These are phyloP conservation scores for Chlamydotis undulata DNA, from an alignment of 2,113 vertebrate genomes.

Conservation along the genomic window DNA sequence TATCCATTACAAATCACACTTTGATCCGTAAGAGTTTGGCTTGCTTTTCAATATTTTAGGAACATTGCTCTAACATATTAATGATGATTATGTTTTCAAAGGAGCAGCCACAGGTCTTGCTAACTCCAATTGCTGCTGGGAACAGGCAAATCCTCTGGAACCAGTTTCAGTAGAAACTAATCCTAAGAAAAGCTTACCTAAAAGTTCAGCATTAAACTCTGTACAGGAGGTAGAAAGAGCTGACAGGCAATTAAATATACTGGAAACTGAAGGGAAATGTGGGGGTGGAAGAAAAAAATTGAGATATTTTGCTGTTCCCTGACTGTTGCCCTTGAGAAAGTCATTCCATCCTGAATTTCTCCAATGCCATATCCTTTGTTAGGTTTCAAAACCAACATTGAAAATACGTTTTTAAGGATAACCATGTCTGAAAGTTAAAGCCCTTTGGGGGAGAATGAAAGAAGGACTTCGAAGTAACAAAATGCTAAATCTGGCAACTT, in stretches of 20 bases:
- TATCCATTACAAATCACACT: neutral
- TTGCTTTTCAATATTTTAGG: neutral
- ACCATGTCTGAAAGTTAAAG: slow-evolving; percentile 55
- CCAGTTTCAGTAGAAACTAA: neutral
- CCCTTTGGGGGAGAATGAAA: slow-evolving; percentile 52
- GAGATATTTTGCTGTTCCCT: slow-evolving; percentile 34
- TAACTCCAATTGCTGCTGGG: neutral
- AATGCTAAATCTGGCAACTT: slow-evolving; percentile 60
- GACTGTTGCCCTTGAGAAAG: slow-evolving; percentile 22
- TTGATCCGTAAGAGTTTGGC: neutral
- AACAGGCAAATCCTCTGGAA: neutral
- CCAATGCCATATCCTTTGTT: slow-evolving; percentile 39
- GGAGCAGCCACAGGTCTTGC: neutral
- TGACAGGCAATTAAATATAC: neutral
- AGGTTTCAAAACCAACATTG: slow-evolving; percentile 58
- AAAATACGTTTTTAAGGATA: slow-evolving; percentile 56
- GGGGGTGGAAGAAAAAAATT: slow-evolving; percentile 38
- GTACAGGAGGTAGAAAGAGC: neutral
- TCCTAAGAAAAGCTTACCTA: slow-evolving; percentile 19
- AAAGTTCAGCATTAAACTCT: neutral
- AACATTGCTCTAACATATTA: neutral
- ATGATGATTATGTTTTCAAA: neutral
- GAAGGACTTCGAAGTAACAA: slow-evolving; percentile 64
- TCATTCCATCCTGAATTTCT: slow-evolving; percentile 43
- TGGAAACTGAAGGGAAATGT: slow-evolving; percentile 33